Conservation (phyloP, 2,113 vertebrate genomes). For the Grallaria varia region DNA sequence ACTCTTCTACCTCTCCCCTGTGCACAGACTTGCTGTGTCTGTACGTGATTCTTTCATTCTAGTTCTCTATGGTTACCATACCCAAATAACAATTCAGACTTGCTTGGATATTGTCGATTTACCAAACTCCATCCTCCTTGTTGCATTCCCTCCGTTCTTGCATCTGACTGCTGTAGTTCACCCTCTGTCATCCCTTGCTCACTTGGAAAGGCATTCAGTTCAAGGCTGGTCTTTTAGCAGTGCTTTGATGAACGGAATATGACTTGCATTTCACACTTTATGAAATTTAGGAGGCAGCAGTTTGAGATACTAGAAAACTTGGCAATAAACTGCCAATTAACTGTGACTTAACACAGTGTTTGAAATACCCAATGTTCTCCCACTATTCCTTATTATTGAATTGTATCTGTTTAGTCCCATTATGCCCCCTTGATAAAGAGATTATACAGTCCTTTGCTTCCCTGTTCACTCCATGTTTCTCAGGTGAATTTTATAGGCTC, state of each 20-base stretch:
- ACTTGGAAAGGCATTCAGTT: not conserved
- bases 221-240: not conserved
- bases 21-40: not conserved
- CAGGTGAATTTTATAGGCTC: not conserved
- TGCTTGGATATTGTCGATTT: not conserved
- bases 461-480: not conserved
- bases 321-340: conserved; percentile 46
- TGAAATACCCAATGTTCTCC: not conserved
- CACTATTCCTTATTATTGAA: not conserved
- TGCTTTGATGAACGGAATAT: not conserved
- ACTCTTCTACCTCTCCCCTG: not conserved
- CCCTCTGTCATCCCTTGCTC: not conserved
- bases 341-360: not conserved
- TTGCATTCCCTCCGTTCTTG: not conserved
- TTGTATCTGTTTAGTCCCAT: not conserved
- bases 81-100: not conserved
- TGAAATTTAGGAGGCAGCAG: not conserved
- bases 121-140: accelerated
- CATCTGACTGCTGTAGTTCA: not conserved
- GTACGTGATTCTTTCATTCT: not conserved
- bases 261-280: conserved; percentile 10
- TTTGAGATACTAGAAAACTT: not conserved
- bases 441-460: not conserved
- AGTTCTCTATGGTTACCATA: not conserved
- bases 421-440: not conserved